phyloP scores from a whole-genome alignment of 2,888 invertebrate genomes.

The Blastobasis adustella region DNA sequence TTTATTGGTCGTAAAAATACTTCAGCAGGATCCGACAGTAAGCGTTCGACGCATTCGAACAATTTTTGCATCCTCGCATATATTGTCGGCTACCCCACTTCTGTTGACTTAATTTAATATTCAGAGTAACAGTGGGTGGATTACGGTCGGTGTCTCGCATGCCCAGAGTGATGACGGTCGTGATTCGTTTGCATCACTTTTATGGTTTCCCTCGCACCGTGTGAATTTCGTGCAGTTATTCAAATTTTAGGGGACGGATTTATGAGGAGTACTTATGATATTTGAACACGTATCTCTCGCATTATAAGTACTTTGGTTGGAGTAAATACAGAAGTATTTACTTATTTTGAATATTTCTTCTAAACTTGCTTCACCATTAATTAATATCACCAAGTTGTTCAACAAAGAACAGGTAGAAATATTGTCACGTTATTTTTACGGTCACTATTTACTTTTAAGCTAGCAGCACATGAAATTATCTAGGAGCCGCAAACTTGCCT shows the following conservation, averaged over 20 bases:
- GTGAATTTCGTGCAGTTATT: slow-evolving; percentile 38
- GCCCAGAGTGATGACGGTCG: neutral
- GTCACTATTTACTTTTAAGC: too few species aligned
- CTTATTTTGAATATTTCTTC: too few species aligned
- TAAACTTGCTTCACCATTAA: too few species aligned
- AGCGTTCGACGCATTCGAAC: neutral
- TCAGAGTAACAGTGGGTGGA: neutral
- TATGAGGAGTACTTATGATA: slow-evolving; percentile 15
- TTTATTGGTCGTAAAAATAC: neutral
- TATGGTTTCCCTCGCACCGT: slow-evolving; percentile 37
- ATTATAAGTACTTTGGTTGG: too few species aligned
- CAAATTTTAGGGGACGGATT: slow-evolving; percentile 19
- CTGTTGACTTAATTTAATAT: neutral
- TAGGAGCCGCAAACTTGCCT: too few species aligned
- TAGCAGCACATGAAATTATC: too few species aligned
- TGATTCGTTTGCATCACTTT: slow-evolving; percentile 39
- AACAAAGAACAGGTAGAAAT: too few species aligned
- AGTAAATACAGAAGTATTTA: too few species aligned
- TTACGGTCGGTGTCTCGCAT: neutral
- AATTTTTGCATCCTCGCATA: neutral
- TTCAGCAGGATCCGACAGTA: neutral
- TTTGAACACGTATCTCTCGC: too few species aligned
- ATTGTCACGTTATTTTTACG: too few species aligned
- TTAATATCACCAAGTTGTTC: too few species aligned
- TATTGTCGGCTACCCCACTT: too few species aligned